A percentile compares a stretch with the other conserved stretches of the same genome.
Conservation (phyloP, 2,113 vertebrate species). For the Poeciliopsis turrubarensis region DNA sequence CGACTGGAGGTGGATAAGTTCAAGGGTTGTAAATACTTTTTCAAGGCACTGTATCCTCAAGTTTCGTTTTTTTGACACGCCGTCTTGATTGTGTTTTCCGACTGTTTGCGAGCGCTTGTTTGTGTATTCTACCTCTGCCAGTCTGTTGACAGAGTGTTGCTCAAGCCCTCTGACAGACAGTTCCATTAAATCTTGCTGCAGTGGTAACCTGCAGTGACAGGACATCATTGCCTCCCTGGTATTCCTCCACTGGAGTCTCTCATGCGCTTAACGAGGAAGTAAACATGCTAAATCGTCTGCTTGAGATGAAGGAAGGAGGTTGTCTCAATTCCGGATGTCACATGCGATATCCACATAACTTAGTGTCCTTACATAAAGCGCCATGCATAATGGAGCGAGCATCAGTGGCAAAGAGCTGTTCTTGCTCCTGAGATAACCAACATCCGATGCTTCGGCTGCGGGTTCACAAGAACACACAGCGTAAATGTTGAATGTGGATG, state of each 20-base stretch:
- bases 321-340: slow-evolving; percentile 46
- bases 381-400: neutral
- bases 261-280: slow-evolving; percentile 77
- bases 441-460: neutral
- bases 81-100: slow-evolving; percentile 20
- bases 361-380: slow-evolving; percentile 8
- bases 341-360: slow-evolving; percentile 33
- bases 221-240: slow-evolving; percentile 70
- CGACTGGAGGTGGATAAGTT: neutral
- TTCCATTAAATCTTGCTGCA: slow-evolving; percentile 78
- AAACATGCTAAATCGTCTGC: slow-evolving; percentile 79
- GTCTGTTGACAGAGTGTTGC: slow-evolving; percentile 69
- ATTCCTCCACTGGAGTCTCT: slow-evolving; percentile 72
- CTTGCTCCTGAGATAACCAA: slow-evolving; percentile 16
- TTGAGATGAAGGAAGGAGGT: slow-evolving; percentile 58
- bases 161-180: slow-evolving; percentile 75
- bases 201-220: slow-evolving; percentile 74
- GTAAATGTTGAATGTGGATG: slow-evolving; percentile 31
- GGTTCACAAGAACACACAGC: slow-evolving; percentile 3
- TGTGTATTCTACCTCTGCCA: slow-evolving; percentile 41
- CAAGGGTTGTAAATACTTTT: neutral
- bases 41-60: neutral
- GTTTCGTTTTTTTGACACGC: slow-evolving; percentile 42
- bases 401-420: neutral
- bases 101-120: slow-evolving; percentile 2